A percentile compares a stretch with the other conserved stretches of the same genome.
Conservation (phyloP, 92 coral and sea anemone genomes). For the Porites rus region DNA sequence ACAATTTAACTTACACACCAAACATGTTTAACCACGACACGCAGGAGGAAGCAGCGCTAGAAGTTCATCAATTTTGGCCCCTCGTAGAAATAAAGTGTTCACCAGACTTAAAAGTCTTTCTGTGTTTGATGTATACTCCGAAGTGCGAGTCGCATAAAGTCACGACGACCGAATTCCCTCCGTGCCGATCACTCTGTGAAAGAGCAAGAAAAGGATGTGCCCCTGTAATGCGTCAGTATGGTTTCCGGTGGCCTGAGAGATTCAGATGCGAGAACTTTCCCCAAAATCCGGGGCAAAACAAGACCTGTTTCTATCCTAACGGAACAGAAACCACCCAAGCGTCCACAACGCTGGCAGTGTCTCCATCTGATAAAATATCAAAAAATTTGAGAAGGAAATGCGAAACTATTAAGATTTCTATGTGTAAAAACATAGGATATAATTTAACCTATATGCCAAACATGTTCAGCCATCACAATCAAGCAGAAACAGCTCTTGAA, state of each 20-base stretch:
- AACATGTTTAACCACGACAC: slow-evolving; percentile 37
- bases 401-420: too few species aligned
- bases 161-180: neutral
- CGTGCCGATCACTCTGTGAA: slow-evolving; percentile 55
- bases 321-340: too few species aligned
- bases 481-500: too few species aligned
- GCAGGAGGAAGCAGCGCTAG: slow-evolving; percentile 53
- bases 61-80: slow-evolving; percentile 51
- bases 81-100: slow-evolving; percentile 45
- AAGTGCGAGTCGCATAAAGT: neutral
- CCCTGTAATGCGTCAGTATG: slow-evolving; percentile 25
- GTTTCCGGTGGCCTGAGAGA: slow-evolving; percentile 48
- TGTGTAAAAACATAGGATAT: too few species aligned
- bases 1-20: slow-evolving; percentile 63
- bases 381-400: too few species aligned
- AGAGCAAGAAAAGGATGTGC: slow-evolving; percentile 35
- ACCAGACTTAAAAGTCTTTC: slow-evolving; percentile 34
- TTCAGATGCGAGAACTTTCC: slow-evolving; percentile 37
- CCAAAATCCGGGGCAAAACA: neutral
- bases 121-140: slow-evolving; percentile 61
- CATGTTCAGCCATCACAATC: too few species aligned
- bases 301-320: too few species aligned
- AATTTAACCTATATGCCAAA: too few species aligned
- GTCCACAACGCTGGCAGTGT: too few species aligned
- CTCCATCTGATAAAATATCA: too few species aligned